Evolutionary conservation across 2,113 vertebrate genomes (phyloP), one percentile per base, ranked within the genome.

Genomic region (Anoura caudifer): DNA sequence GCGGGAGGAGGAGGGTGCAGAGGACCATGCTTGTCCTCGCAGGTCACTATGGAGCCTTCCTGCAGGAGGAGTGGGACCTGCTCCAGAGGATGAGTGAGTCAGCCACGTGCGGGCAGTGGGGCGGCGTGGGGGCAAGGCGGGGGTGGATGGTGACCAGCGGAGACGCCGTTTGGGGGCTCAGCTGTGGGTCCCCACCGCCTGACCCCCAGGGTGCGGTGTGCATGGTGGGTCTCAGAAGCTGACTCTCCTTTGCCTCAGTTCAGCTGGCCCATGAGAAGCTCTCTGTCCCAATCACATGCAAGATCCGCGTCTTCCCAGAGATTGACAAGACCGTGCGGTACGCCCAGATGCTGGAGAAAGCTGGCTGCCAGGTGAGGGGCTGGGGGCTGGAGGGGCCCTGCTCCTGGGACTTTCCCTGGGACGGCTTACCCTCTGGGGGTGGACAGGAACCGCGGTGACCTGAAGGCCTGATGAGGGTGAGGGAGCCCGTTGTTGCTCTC

Each of bases 61-160:
- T 99, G 22, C 99, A 99, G 98, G 99, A 99, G 6, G 99, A 99
- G 92, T 99, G 99, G 99, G 99, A 99, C 89, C 98, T 99, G 94
- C 98, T 99, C 26, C 99, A 99, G 97, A 99, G 98, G 96, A 99
- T 99, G 99, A 98, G 99, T 99, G 98, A 98, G 99, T 98, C 54
- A 70, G 84, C 75, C 24, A 2, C 1, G 0, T 0, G 24, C 38
- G 2, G 67, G 52, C 3, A 14, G 1, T 43, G 22, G 45, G 11
- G 59, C 31, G 47, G 17, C 1, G 0, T 10, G 59, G 59, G 28
- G 15, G 6, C 24, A 3, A 3, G 47, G 33, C 14, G 8, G 91
- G 83, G 54, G 16, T 36, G 65, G 36, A 45, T 20, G 22, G 19
- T 19, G 11, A 28, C n/a, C 4, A 12, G 43, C 56, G 38, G 63